phyloP scores from a whole-genome alignment of 1,140 invertebrate genomes.

The Bradynema listronoti region DNA sequence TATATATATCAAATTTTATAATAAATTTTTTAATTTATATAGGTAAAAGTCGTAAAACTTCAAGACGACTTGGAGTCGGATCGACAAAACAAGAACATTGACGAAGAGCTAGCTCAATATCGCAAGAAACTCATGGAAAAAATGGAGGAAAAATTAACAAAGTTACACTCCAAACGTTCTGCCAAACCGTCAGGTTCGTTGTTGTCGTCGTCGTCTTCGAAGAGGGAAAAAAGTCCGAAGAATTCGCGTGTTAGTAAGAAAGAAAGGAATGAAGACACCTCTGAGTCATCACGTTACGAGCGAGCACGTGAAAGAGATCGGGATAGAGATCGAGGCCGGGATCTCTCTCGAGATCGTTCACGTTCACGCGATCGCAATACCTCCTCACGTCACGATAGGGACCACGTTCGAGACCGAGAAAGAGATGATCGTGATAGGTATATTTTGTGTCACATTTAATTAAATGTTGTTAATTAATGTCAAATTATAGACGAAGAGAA shows the following conservation, averaged over 20 bases:
- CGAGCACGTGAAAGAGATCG: no score
- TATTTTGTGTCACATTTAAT: no score
- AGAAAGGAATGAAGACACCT: conserved; percentile 3
- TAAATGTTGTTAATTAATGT: no score
- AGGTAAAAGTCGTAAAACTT: conserved; percentile 51
- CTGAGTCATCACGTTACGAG: no score
- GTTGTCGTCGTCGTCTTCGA: no score
- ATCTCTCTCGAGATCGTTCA: background rate
- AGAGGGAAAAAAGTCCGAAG: background rate
- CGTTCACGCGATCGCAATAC: background rate
- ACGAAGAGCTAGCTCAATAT: conserved; percentile 34
- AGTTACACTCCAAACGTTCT: background rate
- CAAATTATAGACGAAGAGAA: no score
- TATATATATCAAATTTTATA: background rate
- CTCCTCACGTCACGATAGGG: background rate
- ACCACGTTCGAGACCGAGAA: background rate
- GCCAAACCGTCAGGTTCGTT: no score
- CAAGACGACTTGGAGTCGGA: conserved; percentile 54
- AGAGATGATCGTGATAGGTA: background rate
- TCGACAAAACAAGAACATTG: conserved; percentile 22
- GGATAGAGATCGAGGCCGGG: conserved; percentile 1
- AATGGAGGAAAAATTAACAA: conserved; percentile 42
- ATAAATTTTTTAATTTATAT: conserved; percentile 9
- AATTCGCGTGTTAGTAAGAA: background rate
- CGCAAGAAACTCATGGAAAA: conserved; percentile 34